A percentile compares a stretch with the other conserved stretches of the same genome.
phyloP scores from a whole-genome alignment of 1,140 invertebrate genomes.

The Samia ricini region DNA sequence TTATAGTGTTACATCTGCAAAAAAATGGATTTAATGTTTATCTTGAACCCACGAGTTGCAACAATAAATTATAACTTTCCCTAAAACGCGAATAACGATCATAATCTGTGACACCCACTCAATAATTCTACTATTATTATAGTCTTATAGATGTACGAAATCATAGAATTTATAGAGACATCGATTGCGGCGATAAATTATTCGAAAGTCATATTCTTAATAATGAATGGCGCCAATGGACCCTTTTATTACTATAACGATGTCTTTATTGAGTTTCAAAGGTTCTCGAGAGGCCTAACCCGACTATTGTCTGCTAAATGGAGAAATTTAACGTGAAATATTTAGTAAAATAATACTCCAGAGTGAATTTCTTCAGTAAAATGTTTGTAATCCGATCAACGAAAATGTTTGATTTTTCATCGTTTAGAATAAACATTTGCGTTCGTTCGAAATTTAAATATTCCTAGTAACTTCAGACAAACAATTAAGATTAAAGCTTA shows the following conservation, averaged over 20 bases:
- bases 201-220: conserved; percentile 42
- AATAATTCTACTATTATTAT: conserved; percentile 30
- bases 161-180: conserved; percentile 53
- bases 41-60: not conserved
- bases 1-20: too few species aligned
- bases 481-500: conserved; percentile 33
- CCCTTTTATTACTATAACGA: conserved; percentile 45
- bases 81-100: conserved; percentile 23
- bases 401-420: too few species aligned
- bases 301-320: conserved; percentile 3
- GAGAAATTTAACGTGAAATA: not conserved
- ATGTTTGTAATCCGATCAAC: too few species aligned
- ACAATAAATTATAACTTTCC: conserved; percentile 9
- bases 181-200: conserved; percentile 49
- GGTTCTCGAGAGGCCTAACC: conserved; percentile 29
- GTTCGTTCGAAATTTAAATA: not conserved
- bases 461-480: not conserved
- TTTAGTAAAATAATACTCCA: not conserved
- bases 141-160: conserved; percentile 31
- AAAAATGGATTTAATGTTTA: not conserved
- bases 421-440: too few species aligned
- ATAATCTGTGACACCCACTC: conserved; percentile 26
- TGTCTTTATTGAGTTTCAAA: conserved; percentile 54
- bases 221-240: conserved; percentile 47
- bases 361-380: too few species aligned